Evolutionary conservation across 92 coral and sea anemone genomes (phyloP), one percentile per base, ranked within the genome.

Genomic region (Diadumene lineata): DNA sequence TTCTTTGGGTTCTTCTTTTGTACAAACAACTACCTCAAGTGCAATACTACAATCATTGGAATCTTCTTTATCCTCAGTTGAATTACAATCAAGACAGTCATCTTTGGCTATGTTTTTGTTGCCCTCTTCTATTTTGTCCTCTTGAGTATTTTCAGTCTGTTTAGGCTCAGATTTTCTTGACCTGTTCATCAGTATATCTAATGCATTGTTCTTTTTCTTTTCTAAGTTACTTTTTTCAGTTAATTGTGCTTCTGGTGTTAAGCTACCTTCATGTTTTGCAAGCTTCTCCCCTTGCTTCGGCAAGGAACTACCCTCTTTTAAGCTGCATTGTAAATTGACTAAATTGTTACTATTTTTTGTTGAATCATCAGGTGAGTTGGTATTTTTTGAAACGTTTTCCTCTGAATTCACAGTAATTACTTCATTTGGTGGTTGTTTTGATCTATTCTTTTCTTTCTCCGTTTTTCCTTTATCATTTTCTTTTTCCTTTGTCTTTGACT

Each of bases 101-200:
- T 17, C 51, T 44, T 51, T 11, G 16, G 3, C n/a, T 19, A 7
- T 50, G 50, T 43, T 76, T 31, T 30, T 17, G 7, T 50, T 67
- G 7, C 16, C 50, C 16, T 44, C 56, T 56, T 22, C 24, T 13
- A 48, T 26, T 29, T 69, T 61, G n/a, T 21, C 46, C 34, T 28
- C 56, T 13, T 1, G 2, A 2, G 24, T 28, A 18, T 26, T 13
- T 50, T 44, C 64, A 30, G 19, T 31, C 0, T 46, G 50, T 26
- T 56, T 67, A 13, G 11, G 7, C 30, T 15, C 30, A 28, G 29
- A 13, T 11, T 50, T 31, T 76, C 33, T 76, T 11, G 55, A 19
- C 23, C 0, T 33, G 50, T 31, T 76, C 81, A 76, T 76, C 0
- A 76, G 74, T 23, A 76, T 31, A 30, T 76, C 81, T 34, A 76